These are phyloP conservation scores for Thomomys bottae DNA, from an alignment of 2,113 vertebrate species.

Conservation along the genomic window DNA sequence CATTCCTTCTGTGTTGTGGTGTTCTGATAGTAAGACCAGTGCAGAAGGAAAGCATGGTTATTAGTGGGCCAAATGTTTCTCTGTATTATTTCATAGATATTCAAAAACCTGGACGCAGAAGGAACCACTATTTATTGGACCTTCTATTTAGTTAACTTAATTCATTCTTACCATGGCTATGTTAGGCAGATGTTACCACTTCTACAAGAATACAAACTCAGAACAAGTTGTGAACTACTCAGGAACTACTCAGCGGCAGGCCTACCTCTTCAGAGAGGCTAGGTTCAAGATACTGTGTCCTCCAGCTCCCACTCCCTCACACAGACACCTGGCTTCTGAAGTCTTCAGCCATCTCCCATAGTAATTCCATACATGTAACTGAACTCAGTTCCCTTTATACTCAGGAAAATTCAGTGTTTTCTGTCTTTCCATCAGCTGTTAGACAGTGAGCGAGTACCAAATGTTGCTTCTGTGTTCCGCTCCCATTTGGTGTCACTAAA, in stretches of 20 bases:
- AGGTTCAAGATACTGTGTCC: background rate
- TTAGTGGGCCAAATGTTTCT: constrained; percentile 43
- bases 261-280: background rate
- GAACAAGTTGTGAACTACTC: background rate
- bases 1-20: constrained; percentile 32
- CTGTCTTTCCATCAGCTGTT: background rate
- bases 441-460: constrained; percentile 44
- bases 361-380: background rate
- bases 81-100: background rate
- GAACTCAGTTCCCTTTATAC: constrained; percentile 2
- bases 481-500: background rate
- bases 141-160: constrained; percentile 24
- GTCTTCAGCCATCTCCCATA: background rate
- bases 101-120: background rate
- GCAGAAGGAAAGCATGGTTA: background rate
- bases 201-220: constrained; percentile 17
- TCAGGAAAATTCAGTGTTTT: background rate
- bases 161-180: background rate
- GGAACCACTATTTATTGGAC: background rate
- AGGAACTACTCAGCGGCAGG: background rate
- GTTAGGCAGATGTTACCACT: background rate
- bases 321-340: background rate
- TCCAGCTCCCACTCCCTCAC: background rate
- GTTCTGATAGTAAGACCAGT: constrained; percentile 38
- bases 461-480: background rate